Conservation (phyloP, 2,888 invertebrate species). For the Pollenia griseotomentosa region DNA sequence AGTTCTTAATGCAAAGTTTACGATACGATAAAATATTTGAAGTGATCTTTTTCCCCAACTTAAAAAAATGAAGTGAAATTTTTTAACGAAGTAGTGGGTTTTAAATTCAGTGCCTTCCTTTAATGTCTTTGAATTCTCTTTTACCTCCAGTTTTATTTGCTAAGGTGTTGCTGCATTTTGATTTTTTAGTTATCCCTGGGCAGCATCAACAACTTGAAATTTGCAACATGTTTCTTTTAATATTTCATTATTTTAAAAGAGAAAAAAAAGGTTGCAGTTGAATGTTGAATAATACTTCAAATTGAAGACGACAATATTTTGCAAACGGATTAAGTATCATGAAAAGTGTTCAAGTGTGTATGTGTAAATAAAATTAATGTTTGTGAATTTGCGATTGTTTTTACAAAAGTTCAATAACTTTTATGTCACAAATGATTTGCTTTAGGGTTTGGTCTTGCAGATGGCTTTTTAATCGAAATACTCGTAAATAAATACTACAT, state of each 20-base stretch:
- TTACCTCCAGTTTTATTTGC: slow-evolving; percentile 1
- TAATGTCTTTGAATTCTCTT: background rate
- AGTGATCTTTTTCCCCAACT: too few relatives aligned
- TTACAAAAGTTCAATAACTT: slow-evolving; percentile 61
- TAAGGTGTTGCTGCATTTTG: slow-evolving; percentile 63
- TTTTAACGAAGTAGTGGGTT: background rate
- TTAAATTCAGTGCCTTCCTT: background rate
- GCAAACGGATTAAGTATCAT: slow-evolving; percentile 15
- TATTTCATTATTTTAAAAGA: background rate
- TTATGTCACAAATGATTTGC: slow-evolving; percentile 45
- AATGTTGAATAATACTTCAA: slow-evolving; percentile 25
- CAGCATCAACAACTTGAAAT: slow-evolving; percentile 32
- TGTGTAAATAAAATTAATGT: slow-evolving; percentile 39
- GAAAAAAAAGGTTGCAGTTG: background rate
- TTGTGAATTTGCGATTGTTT: background rate
- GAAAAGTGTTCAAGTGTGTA: background rate
- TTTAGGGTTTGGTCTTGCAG: slow-evolving; percentile 22
- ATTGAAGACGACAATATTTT: slow-evolving; percentile 58
- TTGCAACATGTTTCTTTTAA: slow-evolving; percentile 30
- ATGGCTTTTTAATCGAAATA: background rate
- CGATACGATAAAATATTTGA: too few relatives aligned
- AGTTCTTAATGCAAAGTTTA: too few relatives aligned
- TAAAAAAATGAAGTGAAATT: too few relatives aligned
- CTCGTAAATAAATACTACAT: background rate
- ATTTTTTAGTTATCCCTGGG: slow-evolving; percentile 34